Evolutionary conservation across 1,140 invertebrate species (phyloP).

Genomic region (Macrobrachium nipponense): DNA sequence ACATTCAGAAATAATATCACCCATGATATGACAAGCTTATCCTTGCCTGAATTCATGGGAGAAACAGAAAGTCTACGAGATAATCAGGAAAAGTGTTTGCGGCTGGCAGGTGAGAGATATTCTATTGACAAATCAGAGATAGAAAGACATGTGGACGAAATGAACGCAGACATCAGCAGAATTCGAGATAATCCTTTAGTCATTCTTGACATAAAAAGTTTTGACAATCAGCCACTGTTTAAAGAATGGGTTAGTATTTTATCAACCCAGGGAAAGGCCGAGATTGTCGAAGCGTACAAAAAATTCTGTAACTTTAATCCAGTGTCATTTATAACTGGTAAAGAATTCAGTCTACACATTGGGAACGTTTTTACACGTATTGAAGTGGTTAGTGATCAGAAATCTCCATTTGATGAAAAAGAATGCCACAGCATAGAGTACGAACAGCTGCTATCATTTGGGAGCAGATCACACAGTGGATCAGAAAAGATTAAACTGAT

Average conservation of each 20-base stretch:
- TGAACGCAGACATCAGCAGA: conserved; percentile 13
- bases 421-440: neutral
- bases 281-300: neutral
- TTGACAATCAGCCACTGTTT: neutral
- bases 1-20: conserved; percentile 7
- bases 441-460: neutral
- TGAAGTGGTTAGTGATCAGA: conserved; percentile 1
- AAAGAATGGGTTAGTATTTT: neutral
- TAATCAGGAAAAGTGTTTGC: neutral
- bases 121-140: neutral
- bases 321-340: conserved; percentile 22
- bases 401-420: neutral
- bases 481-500: neutral
- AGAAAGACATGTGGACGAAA: neutral
- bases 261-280: neutral
- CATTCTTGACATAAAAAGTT: neutral
- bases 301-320: conserved; percentile 33
- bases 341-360: neutral
- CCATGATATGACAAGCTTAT: neutral
- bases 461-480: too few species aligned
- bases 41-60: neutral
- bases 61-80: conserved; percentile 5
- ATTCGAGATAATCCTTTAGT: neutral
- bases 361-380: conserved; percentile 18
- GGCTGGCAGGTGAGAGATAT: neutral